These are phyloP conservation scores for Pseudopleuronectes americanus DNA, from an alignment of 2,797 vertebrate species.

Conservation along the genomic window DNA sequence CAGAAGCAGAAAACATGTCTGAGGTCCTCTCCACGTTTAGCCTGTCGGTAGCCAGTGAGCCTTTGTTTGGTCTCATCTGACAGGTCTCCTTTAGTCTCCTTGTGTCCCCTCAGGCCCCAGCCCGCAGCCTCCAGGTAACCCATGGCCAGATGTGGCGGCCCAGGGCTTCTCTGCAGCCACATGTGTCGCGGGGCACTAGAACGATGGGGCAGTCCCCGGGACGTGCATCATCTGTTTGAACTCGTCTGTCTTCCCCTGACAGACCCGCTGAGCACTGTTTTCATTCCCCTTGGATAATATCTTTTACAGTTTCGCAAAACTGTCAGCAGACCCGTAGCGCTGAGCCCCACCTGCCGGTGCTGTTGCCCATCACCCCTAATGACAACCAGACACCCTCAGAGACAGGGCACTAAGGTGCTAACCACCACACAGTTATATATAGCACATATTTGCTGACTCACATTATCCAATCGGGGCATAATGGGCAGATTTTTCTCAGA, in stretches of 20 bases:
- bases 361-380: conserved; percentile 76
- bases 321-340: conserved; percentile 69
- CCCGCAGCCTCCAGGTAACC: conserved; percentile 76
- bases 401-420: conserved; percentile 69
- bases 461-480: conserved; percentile 55
- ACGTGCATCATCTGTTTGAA: conserved; percentile 82
- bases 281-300: conserved; percentile 82
- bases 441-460: conserved; percentile 52
- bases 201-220: conserved; percentile 61
- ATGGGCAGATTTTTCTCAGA: conserved; percentile 45
- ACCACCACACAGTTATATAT: conserved; percentile 60
- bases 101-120: conserved; percentile 61
- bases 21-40: conserved; percentile 55
- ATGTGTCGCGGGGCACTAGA: conserved; percentile 57
- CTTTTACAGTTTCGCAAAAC: conserved; percentile 83
- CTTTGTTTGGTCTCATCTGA: conserved; percentile 75
- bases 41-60: conserved; percentile 60
- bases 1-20: conserved; percentile 52
- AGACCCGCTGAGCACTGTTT: conserved; percentile 80
- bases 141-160: conserved; percentile 80
- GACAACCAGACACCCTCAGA: conserved; percentile 77
- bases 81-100: conserved; percentile 73
- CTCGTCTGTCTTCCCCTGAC: conserved; percentile 82
- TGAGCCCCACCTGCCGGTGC: conserved; percentile 74
- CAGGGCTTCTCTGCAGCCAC: conserved; percentile 72